These are phyloP conservation scores for Sapajus apella DNA, from an alignment of 2,113 vertebrate genomes.

Conservation along the genomic window DNA sequence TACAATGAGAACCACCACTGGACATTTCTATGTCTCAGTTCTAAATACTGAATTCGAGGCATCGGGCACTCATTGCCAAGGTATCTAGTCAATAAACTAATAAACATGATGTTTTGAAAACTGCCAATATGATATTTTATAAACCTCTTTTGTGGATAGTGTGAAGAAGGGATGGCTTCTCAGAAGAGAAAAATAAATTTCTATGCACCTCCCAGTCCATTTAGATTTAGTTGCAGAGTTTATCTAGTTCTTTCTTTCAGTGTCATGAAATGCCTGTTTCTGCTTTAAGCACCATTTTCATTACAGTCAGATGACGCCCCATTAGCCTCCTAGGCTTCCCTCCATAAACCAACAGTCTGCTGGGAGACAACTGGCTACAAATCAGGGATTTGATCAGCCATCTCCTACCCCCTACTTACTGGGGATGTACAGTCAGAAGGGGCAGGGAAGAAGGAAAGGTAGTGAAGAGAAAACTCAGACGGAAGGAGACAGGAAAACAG, in stretches of 20 bases:
- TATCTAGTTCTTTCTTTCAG: not conserved
- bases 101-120: not conserved
- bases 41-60: not conserved
- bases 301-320: not conserved
- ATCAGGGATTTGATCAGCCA: not conserved
- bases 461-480: not conserved
- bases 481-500: not conserved
- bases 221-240: not conserved
- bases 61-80: not conserved
- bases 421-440: not conserved
- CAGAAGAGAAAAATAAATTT: not conserved
- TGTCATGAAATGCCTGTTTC: not conserved
- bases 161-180: not conserved
- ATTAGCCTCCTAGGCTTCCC: not conserved
- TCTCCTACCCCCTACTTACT: not conserved
- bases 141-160: not conserved
- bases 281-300: not conserved
- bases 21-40: not conserved
- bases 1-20: not conserved
- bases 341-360: not conserved
- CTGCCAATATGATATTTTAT: not conserved
- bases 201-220: not conserved
- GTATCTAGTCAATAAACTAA: not conserved
- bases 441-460: not conserved
- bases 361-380: not conserved